Evolutionary conservation across 2,113 vertebrate genomes (phyloP).

Genomic region (Spilogale gracilis): DNA sequence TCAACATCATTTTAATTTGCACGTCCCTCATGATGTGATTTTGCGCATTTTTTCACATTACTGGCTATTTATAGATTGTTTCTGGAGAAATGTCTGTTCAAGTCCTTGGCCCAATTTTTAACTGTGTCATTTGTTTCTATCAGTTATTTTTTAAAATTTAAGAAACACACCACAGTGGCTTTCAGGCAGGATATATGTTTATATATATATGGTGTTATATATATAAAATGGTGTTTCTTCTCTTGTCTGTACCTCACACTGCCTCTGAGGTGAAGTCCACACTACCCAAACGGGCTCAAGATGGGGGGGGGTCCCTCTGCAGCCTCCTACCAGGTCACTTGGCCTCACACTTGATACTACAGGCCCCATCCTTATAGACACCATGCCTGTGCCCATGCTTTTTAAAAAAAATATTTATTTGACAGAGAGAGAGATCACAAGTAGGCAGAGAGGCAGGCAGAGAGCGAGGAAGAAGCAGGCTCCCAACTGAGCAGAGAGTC

Average conservation of each 20-base stretch:
- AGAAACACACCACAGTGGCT: neutral
- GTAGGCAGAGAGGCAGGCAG: too few species aligned
- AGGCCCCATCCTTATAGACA: neutral
- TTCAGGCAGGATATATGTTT: neutral
- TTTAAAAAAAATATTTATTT: too few species aligned
- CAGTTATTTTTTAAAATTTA: neutral
- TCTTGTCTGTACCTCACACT: neutral
- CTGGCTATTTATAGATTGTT: neutral
- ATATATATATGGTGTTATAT: too few species aligned
- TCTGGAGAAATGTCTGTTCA: neutral
- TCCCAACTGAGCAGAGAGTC: too few species aligned
- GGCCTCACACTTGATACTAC: neutral
- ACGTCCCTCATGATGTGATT: neutral
- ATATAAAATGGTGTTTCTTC: neutral
- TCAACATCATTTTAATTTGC: neutral
- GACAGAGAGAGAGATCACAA: too few species aligned
- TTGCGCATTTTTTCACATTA: neutral
- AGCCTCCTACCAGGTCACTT: neutral
- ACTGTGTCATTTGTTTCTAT: neutral
- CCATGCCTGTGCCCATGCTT: neutral
- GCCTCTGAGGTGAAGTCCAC: neutral
- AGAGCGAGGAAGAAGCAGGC: too few species aligned
- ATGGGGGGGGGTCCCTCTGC: neutral
- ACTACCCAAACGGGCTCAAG: neutral
- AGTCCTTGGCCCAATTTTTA: neutral